Evolutionary conservation across 2,113 vertebrate genomes (phyloP), one percentile per base, ranked within the genome.

Genomic region (Apeltes quadracus): DNA sequence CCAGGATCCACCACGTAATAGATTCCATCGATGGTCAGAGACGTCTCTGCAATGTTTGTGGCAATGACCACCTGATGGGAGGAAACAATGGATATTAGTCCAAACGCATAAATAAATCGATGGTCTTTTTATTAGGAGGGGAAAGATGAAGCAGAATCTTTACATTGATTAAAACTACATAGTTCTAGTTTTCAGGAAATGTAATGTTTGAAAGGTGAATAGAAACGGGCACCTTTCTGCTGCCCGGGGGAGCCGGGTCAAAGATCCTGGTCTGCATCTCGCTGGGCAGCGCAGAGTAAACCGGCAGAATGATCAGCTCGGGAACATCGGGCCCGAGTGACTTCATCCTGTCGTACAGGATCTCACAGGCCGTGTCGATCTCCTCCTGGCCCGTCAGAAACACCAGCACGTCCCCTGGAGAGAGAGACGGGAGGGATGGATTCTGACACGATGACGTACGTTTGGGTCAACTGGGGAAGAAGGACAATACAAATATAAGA

Each of bases 251-350:
- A 4, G 98, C 98, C 0, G 98, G 97, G 72, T 99, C 97, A 85
- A 99, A 99, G 87, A 99, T 99, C 34, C 98, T 94, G 76, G 97
- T 99, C 89, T 99, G 98, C 98, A 99, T 99, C 90, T 99, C 98
- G 78, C 98, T 99, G 84, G 98, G 97, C 78, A 99, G 92, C 1
- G 97, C 97, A 0, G 97, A 99, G 77, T 99, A 91, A 54, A 84
- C 98, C 0, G 97, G 97, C 0, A 99, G 91, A 62, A 99, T 99
- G 50, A 99, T 99, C 69, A 99, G 88, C 75, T 99, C 97, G 0
- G 97, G 98, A 20, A 99, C 97, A 36, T 97, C 96, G 1, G 98
- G 98, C 0, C 97, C 97, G 22, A 99, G 93, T 0, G 97, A 98
- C 76, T 99, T 99, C 97, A 99, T 99, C 56, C 98, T 88, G 86